phyloP scores from a whole-genome alignment of 2,888 invertebrate species.

The Nomada goodeniana region DNA sequence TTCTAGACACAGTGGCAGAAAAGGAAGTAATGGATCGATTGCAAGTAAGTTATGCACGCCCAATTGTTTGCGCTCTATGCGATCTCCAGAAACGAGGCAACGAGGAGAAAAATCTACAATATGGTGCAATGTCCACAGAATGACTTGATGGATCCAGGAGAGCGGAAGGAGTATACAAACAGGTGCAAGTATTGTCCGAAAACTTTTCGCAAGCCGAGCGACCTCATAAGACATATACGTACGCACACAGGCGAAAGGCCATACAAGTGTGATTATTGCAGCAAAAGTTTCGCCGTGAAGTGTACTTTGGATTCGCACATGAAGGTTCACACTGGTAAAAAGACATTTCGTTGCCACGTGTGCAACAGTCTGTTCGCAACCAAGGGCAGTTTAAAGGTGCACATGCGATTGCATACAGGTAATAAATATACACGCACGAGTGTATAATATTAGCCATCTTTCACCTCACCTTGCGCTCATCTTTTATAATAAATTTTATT shows the following conservation, averaged over 20 bases:
- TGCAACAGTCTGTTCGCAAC: conserved; percentile 88
- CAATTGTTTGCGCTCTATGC: background rate
- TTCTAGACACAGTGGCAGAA: conserved; percentile 80
- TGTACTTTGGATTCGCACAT: conserved; percentile 88
- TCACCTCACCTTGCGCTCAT: background rate
- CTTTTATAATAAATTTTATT: background rate
- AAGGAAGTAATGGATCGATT: conserved; percentile 73
- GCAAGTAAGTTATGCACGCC: conserved; percentile 59
- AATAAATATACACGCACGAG: conserved; percentile 27
- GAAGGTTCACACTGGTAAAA: conserved; percentile 86
- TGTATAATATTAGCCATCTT: too few relatives aligned
- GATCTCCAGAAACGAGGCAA: too few relatives aligned
- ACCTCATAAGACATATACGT: conserved; percentile 88
- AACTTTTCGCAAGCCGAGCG: conserved; percentile 89
- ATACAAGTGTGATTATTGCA: conserved; percentile 86
- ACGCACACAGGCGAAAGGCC: conserved; percentile 90
- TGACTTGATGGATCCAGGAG: conserved; percentile 58
- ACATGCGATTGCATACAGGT: conserved; percentile 89
- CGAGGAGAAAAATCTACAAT: background rate
- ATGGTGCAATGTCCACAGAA: conserved; percentile 21
- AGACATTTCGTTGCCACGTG: conserved; percentile 87
- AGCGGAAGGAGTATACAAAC: conserved; percentile 83
- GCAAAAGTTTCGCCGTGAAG: conserved; percentile 87
- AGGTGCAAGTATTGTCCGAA: conserved; percentile 87
- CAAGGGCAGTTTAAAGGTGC: conserved; percentile 88